Evolutionary conservation across 2,797 vertebrate genomes (phyloP).

Genomic region (Hybognathus amarus): DNA sequence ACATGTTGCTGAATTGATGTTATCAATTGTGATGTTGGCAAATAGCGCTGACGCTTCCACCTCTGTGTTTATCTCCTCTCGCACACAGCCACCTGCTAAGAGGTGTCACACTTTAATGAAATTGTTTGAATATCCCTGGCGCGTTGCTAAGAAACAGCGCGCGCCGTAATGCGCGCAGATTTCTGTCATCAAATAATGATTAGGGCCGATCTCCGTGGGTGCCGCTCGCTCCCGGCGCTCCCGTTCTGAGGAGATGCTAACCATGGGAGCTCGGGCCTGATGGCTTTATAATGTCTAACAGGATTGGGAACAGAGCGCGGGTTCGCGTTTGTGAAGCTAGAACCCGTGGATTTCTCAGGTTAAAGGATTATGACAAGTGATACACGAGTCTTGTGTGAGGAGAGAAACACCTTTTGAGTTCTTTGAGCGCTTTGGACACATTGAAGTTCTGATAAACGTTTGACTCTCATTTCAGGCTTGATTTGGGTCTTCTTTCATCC

Average conservation of each 20-base stretch:
- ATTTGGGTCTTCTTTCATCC: slow-evolving; percentile 53
- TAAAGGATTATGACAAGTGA: slow-evolving; percentile 60
- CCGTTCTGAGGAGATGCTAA: slow-evolving; percentile 52
- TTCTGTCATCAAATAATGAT: slow-evolving; percentile 99
- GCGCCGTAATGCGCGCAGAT: slow-evolving; percentile 88
- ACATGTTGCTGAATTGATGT: slow-evolving; percentile 97
- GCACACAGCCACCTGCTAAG: slow-evolving; percentile 99
- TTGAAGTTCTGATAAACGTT: slow-evolving; percentile 62
- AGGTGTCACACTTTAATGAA: slow-evolving; percentile 99
- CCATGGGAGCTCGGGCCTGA: slow-evolving; percentile 54
- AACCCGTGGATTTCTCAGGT: slow-evolving; percentile 44
- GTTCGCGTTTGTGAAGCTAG: slow-evolving; percentile 57
- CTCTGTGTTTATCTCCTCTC: slow-evolving; percentile 98
- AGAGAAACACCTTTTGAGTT: slow-evolving; percentile 60
- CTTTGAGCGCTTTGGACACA: slow-evolving; percentile 65
- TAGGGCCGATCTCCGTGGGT: slow-evolving; percentile 92
- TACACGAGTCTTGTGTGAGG: not conserved
- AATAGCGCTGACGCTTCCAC: slow-evolving; percentile 95
- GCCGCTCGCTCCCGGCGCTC: slow-evolving; percentile 58
- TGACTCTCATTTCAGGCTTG: slow-evolving; percentile 66
- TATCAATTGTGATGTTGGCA: slow-evolving; percentile 98
- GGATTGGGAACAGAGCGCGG: slow-evolving; percentile 68
- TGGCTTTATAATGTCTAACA: slow-evolving; percentile 68
- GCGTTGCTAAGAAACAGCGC: slow-evolving; percentile 99
- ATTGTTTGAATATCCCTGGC: slow-evolving; percentile 97